Conservation (phyloP, 2,888 invertebrate species). For the Drosophila parthenogenetica region DNA sequence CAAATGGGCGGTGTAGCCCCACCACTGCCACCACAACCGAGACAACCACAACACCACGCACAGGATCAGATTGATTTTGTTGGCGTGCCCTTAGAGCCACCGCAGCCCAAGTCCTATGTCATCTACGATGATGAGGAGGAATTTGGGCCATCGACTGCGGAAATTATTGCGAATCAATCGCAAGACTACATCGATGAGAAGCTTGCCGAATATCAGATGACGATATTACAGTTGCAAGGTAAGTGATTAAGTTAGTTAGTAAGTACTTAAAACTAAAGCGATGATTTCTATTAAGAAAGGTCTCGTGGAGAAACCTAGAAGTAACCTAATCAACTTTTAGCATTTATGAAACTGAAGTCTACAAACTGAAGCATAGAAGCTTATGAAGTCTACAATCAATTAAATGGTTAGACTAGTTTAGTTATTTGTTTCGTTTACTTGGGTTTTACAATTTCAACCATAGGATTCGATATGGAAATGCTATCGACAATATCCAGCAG, state of each 20-base stretch:
- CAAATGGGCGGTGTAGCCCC: conserved; percentile 76
- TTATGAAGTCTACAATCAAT: no score
- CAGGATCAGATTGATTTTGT: conserved; percentile 85
- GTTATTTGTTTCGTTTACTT: conserved; percentile 3
- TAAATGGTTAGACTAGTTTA: no score
- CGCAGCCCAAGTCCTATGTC: conserved; percentile 88
- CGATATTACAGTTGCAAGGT: conserved; percentile 96
- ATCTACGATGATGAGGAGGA: conserved; percentile 89
- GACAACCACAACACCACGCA: conserved; percentile 81
- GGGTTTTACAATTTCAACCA: conserved; percentile 52
- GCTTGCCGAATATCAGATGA: conserved; percentile 96
- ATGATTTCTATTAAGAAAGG: no score
- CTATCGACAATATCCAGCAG: conserved; percentile 83
- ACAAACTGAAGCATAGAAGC: no score
- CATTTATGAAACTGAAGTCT: no score
- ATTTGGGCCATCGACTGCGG: conserved; percentile 94
- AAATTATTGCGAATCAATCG: conserved; percentile 96
- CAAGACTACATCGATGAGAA: conserved; percentile 98
- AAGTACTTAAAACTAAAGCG: no score
- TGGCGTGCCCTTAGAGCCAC: conserved; percentile 92
- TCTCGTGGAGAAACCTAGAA: no score
- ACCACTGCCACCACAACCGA: conserved; percentile 81
- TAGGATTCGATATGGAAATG: conserved; percentile 77
- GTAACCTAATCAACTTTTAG: no score
- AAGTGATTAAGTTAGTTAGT: conserved; percentile 79